A percentile compares a stretch with the other conserved stretches of the same genome.
Evolutionary conservation across 2,797 vertebrate genomes (phyloP).

Genomic region (Megaceryle alcyon): DNA sequence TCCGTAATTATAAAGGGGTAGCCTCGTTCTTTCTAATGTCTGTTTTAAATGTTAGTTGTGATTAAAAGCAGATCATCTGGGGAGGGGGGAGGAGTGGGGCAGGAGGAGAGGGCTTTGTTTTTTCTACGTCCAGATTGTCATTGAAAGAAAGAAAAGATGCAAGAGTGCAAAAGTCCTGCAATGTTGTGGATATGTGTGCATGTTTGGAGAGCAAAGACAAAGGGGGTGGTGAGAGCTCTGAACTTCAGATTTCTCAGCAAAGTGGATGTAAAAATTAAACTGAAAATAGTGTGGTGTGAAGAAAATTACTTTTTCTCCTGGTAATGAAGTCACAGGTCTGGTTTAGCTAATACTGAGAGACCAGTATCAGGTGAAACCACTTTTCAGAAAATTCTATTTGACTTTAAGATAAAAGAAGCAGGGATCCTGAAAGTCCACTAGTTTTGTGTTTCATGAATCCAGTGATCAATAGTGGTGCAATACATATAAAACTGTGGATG

Average conservation of each 20-base stretch:
- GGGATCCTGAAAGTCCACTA: accelerated
- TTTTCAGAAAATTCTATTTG: not conserved
- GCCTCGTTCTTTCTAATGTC: constrained; percentile 64
- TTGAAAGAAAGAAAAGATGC: constrained; percentile 32
- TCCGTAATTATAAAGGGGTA: constrained; percentile 68
- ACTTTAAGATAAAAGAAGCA: not conserved
- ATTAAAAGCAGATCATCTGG: constrained; percentile 66
- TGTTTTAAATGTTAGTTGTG: constrained; percentile 63
- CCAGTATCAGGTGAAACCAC: not conserved
- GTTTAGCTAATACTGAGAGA: not conserved
- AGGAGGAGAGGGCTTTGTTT: constrained; percentile 6
- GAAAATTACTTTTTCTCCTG: not conserved
- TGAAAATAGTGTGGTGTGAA: not conserved
- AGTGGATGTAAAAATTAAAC: not conserved
- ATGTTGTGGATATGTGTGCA: accelerated
- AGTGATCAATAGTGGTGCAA: accelerated
- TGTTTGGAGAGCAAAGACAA: not conserved
- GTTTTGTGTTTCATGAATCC: not conserved
- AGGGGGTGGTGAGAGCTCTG: not conserved
- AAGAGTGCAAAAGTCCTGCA: not conserved
- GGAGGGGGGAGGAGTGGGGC: not conserved
- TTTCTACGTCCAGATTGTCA: not conserved
- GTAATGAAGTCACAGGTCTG: not conserved
- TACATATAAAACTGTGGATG: not conserved
- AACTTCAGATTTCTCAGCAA: not conserved